Base-by-base conservation (phyloP, 2,888 invertebrate species). In the Callyntrura sp. region DNA sequence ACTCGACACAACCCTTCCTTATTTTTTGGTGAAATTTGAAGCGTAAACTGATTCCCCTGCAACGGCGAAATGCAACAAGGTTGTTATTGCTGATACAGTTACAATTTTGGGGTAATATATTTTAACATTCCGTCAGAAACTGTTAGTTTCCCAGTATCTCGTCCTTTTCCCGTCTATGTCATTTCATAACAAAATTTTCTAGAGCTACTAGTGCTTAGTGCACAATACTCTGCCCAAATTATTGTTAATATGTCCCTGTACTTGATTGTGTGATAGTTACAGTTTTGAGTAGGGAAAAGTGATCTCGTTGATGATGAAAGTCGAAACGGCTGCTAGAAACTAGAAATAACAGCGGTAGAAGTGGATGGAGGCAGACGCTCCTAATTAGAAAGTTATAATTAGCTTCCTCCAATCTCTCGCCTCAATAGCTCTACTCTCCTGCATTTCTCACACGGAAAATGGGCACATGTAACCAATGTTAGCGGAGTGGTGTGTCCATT, bases 351-450 rank as follows among this genome's bases (percentile, higher is more conserved):
- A 55, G 25, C 20, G 1, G 35, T 35, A n/a, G 35, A 28, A 35
- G 35, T 9, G n/a, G 51, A 51, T 48, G 48, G 12, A 83, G 68
- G 62, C 83, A 82, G 76, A 76, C 88, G 78, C 76, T 65, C 62
- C 88, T 89, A 91, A 91, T 91, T 91, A 91, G 91, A 83, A 91
- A 91, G 88, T 91, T 88, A 88, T 89, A 91, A 91, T 91, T 91
- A 91, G 91, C 91, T 91, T 76, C 88, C 76, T 60, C 83, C 88
- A 88, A 78, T 88, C 83, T 84, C 62, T 65, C 57, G 88, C 83
- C 55, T 68, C 83, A 78, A 55, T 83, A 83, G 88, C 6, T 62
- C 51, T 43, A 20, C 20, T 60, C 23, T 51, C 73, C 17, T 23
- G 20, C 51, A 68, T 83, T 78, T 55, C 78, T 55, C 78, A 55